Percentiles rank a stretch among this genome's conserved stretches.
phyloP scores from a whole-genome alignment of 2,113 vertebrate species.

The Acinonyx jubatus region DNA sequence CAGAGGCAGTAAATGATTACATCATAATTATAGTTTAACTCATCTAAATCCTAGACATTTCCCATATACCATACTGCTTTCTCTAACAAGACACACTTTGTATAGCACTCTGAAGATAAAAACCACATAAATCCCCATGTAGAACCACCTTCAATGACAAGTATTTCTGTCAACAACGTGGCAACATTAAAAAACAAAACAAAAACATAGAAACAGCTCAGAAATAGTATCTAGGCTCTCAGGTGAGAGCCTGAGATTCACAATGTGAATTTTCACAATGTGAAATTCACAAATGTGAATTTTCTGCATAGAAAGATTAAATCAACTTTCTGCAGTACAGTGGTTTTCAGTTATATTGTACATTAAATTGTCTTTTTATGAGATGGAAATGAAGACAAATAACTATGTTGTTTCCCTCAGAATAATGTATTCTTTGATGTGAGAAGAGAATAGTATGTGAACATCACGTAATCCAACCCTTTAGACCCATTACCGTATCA shows the following conservation, averaged over 20 bases:
- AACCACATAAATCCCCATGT: not conserved
- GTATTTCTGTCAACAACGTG: not conserved
- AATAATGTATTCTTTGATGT: not conserved
- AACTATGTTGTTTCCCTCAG: not conserved
- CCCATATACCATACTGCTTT: not conserved
- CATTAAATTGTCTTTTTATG: not conserved
- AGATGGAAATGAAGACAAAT: not conserved
- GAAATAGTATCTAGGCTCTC: not conserved
- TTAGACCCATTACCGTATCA: not conserved
- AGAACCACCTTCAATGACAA: not conserved
- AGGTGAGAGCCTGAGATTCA: too few species aligned
- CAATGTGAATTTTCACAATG: too few species aligned
- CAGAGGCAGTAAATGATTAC: not conserved
- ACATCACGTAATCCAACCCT: fast-evolving
- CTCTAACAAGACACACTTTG: not conserved
- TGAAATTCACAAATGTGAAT: not conserved
- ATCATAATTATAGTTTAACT: not conserved
- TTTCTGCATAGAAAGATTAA: not conserved
- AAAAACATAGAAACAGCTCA: not conserved
- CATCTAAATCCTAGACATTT: not conserved
- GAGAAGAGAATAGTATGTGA: not conserved
- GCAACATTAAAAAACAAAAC: not conserved
- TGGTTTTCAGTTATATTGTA: not conserved
- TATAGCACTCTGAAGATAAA: not conserved
- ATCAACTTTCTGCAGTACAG: not conserved